These are phyloP conservation scores for Chlamydotis undulata DNA, from an alignment of 2,113 vertebrate genomes.

Conservation along the genomic window DNA sequence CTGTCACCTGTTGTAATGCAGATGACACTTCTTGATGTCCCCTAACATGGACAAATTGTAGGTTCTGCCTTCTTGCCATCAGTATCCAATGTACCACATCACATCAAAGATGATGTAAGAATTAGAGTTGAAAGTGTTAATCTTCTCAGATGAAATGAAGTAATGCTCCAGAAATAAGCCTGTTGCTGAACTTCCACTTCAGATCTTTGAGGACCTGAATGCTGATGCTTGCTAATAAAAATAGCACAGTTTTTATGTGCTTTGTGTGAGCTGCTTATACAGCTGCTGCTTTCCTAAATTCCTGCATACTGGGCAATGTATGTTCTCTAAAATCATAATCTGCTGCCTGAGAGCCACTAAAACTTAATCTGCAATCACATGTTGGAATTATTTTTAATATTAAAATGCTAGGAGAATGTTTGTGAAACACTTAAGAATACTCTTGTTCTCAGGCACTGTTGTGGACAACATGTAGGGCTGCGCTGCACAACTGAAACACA, in stretches of 20 bases:
- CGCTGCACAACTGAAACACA: neutral
- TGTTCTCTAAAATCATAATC: constrained; percentile 29
- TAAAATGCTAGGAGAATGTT: neutral
- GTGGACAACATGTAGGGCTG: neutral
- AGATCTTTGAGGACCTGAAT: constrained; percentile 51
- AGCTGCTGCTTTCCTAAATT: constrained; percentile 61
- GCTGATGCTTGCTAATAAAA: constrained; percentile 62
- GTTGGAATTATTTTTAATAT: neutral
- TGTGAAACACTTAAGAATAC: neutral
- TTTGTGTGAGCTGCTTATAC: constrained; percentile 62
- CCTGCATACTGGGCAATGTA: neutral
- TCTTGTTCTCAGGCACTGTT: fast-evolving
- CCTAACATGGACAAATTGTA: neutral
- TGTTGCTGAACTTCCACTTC: constrained; percentile 50
- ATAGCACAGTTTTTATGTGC: constrained; percentile 46
- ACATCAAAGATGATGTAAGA: neutral
- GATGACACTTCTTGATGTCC: neutral
- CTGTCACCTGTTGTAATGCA: neutral
- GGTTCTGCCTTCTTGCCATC: neutral
- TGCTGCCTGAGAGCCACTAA: neutral
- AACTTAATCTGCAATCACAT: neutral
- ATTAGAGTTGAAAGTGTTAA: constrained; percentile 37
- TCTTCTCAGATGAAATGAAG: constrained; percentile 28
- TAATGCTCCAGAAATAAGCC: constrained; percentile 45
- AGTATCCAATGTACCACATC: neutral